Conservation (phyloP, 2,113 vertebrate species). For the Tragelaphus imberbis region DNA sequence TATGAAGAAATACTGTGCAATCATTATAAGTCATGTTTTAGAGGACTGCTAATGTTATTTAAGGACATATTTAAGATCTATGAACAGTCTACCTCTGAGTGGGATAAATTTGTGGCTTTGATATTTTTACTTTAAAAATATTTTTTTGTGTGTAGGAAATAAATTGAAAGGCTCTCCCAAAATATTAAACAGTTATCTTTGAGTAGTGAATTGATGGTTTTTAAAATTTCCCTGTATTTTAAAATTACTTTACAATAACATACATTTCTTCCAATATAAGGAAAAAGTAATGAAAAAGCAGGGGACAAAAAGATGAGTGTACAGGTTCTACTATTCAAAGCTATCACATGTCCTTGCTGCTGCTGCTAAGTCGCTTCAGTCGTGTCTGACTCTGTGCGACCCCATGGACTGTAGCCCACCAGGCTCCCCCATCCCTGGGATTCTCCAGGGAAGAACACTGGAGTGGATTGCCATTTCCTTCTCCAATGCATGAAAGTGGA, state of each 20-base stretch:
- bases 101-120: background rate
- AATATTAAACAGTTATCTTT: background rate
- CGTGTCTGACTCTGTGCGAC: no score
- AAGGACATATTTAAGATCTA: background rate
- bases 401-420: no score
- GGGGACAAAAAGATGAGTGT: background rate
- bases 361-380: no score
- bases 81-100: background rate
- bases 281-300: background rate
- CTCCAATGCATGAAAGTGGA: no score
- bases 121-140: background rate
- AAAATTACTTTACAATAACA: background rate
- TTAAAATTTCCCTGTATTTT: background rate
- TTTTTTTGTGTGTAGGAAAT: background rate
- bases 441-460: no score
- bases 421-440: no score
- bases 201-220: background rate
- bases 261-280: background rate
- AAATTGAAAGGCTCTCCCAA: background rate
- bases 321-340: background rate
- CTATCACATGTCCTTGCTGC: background rate
- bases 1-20: background rate
- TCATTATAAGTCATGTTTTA: background rate
- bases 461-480: no score
- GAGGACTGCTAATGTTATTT: background rate